phyloP scores from a whole-genome alignment of 2,797 vertebrate genomes.

The Tragelaphus eurycerus region DNA sequence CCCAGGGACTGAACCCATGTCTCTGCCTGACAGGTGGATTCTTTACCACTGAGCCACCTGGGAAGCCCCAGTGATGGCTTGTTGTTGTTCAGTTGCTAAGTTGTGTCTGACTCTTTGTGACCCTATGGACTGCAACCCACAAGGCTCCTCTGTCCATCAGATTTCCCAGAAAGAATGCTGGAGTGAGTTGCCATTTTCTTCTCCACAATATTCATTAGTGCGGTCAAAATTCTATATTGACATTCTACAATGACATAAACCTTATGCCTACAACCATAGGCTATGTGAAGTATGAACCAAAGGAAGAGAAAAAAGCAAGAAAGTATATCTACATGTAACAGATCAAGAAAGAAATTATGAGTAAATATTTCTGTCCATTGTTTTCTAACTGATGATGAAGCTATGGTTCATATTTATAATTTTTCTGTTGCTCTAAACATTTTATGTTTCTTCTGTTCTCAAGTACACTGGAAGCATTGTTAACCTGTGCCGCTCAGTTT shows the following conservation, averaged over 20 bases:
- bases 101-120: not conserved
- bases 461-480: not conserved
- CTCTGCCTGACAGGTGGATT: not conserved
- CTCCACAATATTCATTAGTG: not conserved
- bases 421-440: not conserved
- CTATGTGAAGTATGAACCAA: not conserved
- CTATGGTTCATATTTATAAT: not conserved
- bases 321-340: not conserved
- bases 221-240: not conserved
- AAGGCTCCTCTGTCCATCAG: not conserved
- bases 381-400: not conserved
- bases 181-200: not conserved
- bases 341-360: not conserved
- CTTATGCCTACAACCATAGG: not conserved
- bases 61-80: not conserved
- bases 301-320: not conserved
- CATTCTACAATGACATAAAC: not conserved
- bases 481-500: not conserved
- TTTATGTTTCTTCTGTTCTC: not conserved
- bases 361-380: not conserved
- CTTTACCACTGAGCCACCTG: not conserved
- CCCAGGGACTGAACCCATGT: not conserved
- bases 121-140: fast-evolving
- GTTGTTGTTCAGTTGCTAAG: not conserved
- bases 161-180: not conserved